Base-by-base conservation (phyloP, 2,113 vertebrate species). In the Plestiodon gilberti region DNA sequence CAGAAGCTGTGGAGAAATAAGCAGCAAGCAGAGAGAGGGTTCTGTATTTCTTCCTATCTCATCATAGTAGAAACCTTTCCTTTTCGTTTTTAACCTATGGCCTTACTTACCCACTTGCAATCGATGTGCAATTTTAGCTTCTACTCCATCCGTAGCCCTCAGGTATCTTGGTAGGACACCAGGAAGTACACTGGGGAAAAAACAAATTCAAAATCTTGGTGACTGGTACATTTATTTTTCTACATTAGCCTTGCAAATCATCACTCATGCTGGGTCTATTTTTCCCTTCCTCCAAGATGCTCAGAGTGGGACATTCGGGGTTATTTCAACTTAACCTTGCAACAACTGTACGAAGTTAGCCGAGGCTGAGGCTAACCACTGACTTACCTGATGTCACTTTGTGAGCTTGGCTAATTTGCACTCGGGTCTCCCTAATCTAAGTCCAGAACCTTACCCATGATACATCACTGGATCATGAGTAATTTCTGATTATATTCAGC, bases 151-250 rank as follows among this genome's bases (percentile, higher is more conserved):
- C 1, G 95, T 89, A 78, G 95, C 96, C 89, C 96, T 89, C 78
- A 96, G 82, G 86, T 90, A 95, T 90, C 96, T 95, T 40, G 96
- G 95, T 78, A 93, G 79, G 52, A 97, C 92, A 62, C 93, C 94
- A 23, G 95, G 62, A 84, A 97, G 93, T 30, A 94, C 48, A 81
- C 96, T 97, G 62, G 65, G 13, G 28, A 43, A 17, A 23, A 1
- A 14, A 7, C 11, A 23, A 14, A 52, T 62, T 14, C 65, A 69
- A 17, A 55, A 28, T 30, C 57, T 77, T 3, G 20, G 2, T 33
- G 71, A n/a, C 35, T 35, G 14, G 6, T 18, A 48, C 62, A 0
- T 38, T 57, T 69, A 23, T 28, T 70, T 64, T 28, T 25, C 59
- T 67, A 33, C 48, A 30, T 73, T 15, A 17, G 0, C 0, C 0